These are phyloP conservation scores for Penaeus chinensis DNA, from an alignment of 1,140 invertebrate species.

Conservation along the genomic window DNA sequence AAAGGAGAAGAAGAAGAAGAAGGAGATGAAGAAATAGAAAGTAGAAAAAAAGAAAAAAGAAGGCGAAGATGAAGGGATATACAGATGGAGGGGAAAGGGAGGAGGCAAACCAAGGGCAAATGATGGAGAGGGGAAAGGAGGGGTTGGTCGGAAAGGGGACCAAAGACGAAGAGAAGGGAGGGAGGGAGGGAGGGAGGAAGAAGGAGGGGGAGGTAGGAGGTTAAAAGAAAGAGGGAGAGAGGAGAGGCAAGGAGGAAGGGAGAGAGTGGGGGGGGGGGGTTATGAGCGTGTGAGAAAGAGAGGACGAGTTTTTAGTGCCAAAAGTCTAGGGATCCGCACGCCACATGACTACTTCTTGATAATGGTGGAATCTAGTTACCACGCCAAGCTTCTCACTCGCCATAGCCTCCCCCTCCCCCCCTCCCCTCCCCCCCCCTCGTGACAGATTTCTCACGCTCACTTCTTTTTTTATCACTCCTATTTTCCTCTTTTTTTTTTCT, in stretches of 20 bases:
- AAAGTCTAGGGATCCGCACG: constrained; percentile 22
- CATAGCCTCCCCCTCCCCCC: neutral
- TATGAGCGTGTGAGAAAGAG: neutral
- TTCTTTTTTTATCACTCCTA: neutral
- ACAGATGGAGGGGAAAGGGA: too few species aligned
- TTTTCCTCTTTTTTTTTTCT: too few species aligned
- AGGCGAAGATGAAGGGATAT: too few species aligned
- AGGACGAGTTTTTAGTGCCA: constrained; percentile 5
- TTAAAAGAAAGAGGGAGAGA: too few species aligned
- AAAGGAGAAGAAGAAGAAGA: neutral
- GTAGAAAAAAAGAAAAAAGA: too few species aligned
- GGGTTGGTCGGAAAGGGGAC: too few species aligned
- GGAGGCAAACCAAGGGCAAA: too few species aligned
- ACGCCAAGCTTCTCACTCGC: constrained; percentile 2
- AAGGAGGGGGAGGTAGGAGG: too few species aligned
- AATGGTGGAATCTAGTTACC: constrained; percentile 17
- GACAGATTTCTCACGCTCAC: neutral
- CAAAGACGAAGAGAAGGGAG: too few species aligned
- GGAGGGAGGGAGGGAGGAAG: too few species aligned
- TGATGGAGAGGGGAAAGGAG: too few species aligned
- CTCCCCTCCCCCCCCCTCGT: neutral
- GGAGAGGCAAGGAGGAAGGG: neutral
- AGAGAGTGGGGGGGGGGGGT: neutral
- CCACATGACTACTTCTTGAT: constrained; percentile 25
- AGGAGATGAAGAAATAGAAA: too few species aligned